Evolutionary conservation across 2,888 invertebrate species (phyloP).

Genomic region (Malacosoma neustria): DNA sequence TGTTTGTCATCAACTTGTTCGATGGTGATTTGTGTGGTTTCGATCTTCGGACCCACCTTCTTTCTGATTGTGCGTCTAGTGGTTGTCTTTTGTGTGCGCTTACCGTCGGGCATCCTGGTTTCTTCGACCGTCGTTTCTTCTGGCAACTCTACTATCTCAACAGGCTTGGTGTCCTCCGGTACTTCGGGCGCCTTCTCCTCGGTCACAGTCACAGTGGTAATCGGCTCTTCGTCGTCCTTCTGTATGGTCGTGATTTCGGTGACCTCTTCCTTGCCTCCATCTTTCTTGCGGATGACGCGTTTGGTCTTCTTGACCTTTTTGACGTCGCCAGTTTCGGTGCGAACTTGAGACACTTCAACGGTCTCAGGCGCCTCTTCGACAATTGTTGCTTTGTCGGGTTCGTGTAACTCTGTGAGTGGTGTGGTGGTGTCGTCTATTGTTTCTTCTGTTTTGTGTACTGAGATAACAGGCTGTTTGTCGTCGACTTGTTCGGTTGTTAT

Average conservation of each 20-base stretch:
- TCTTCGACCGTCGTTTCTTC: slow-evolving; percentile 11
- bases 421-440: slow-evolving; percentile 23
- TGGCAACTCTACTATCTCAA: slow-evolving; percentile 9
- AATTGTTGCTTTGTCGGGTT: slow-evolving; percentile 22
- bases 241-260: slow-evolving; percentile 56
- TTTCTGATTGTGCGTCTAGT: slow-evolving; percentile 19
- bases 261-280: slow-evolving; percentile 48
- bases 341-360: slow-evolving; percentile 12
- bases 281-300: slow-evolving; percentile 26
- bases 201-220: slow-evolving; percentile 11
- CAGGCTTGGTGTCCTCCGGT: slow-evolving; percentile 10
- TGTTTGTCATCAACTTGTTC: slow-evolving; percentile 23
- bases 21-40: slow-evolving; percentile 32
- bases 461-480: slow-evolving; percentile 46
- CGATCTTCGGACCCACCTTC: slow-evolving; percentile 30
- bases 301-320: slow-evolving; percentile 38
- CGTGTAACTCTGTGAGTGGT: slow-evolving; percentile 10
- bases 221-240: slow-evolving; percentile 30
- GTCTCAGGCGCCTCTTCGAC: slow-evolving; percentile 15
- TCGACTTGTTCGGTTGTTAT: slow-evolving; percentile 49
- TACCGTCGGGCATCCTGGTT: slow-evolving; percentile 15
- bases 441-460: slow-evolving; percentile 41
- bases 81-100: slow-evolving; percentile 20
- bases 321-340: slow-evolving; percentile 29
- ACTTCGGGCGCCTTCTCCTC: slow-evolving; percentile 5